These are phyloP conservation scores for Centropyge bicolor DNA, from an alignment of 2,797 vertebrate genomes.

Conservation along the genomic window DNA sequence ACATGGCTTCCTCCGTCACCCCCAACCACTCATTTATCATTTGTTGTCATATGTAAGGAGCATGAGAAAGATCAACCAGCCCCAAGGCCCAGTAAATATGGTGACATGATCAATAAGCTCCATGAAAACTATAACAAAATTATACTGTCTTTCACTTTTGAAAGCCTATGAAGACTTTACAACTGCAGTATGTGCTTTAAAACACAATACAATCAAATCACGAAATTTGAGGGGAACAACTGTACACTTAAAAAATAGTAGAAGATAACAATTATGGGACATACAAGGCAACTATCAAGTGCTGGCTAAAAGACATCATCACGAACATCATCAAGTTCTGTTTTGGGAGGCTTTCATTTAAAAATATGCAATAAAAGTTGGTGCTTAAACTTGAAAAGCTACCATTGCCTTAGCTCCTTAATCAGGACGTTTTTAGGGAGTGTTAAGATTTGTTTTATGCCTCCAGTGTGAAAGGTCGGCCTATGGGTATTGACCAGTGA, in stretches of 20 bases:
- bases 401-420: slow-evolving; percentile 42
- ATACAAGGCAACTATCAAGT: background rate
- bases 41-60: slow-evolving; percentile 57
- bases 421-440: slow-evolving; percentile 70
- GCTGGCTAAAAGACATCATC: slow-evolving; percentile 7
- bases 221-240: background rate
- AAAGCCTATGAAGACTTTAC: slow-evolving; percentile 13
- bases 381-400: slow-evolving; percentile 53
- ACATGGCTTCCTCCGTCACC: slow-evolving; percentile 61
- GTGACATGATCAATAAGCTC: slow-evolving; percentile 58
- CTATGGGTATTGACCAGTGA: slow-evolving; percentile 79
- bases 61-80: slow-evolving; percentile 63
- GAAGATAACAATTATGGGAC: background rate
- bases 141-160: slow-evolving; percentile 4
- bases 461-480: slow-evolving; percentile 79
- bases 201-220: slow-evolving; percentile 20
- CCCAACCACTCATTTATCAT: slow-evolving; percentile 69
- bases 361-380: slow-evolving; percentile 23
- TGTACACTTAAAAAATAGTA: background rate
- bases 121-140: slow-evolving; percentile 34
- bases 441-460: slow-evolving; percentile 78
- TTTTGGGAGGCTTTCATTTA: background rate
- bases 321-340: slow-evolving; percentile 5
- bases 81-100: slow-evolving; percentile 43
- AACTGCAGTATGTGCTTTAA: slow-evolving; percentile 16